These are phyloP conservation scores for Sphenodon punctatus DNA, from an alignment of 2,797 vertebrate species.

Conservation along the genomic window DNA sequence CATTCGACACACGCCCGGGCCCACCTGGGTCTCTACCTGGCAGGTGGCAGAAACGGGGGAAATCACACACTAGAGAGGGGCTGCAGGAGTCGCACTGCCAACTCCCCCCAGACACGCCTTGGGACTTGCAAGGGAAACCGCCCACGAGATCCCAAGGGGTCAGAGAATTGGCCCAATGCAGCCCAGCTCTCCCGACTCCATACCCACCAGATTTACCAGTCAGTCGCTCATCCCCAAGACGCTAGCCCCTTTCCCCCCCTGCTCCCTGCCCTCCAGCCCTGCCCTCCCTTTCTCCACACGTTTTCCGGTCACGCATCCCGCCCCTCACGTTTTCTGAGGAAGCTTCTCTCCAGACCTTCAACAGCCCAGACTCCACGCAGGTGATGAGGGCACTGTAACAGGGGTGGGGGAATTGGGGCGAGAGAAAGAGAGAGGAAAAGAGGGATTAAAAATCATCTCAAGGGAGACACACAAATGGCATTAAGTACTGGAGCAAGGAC, in stretches of 20 bases:
- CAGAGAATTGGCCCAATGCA: not conserved
- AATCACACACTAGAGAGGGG: too few relatives aligned
- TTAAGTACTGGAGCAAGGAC: too few relatives aligned
- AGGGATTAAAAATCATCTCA: too few relatives aligned
- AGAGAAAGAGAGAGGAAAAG: not conserved
- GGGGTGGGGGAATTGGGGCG: not conserved
- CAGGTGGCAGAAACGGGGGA: not conserved
- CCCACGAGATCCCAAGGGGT: too few relatives aligned
- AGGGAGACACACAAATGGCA: too few relatives aligned
- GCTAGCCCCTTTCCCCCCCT: too few relatives aligned
- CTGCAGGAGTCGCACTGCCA: too few relatives aligned
- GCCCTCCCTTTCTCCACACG: not conserved
- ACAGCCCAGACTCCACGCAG: constrained; percentile 80
- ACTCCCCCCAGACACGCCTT: too few relatives aligned
- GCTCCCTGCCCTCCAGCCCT: not conserved
- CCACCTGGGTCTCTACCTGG: constrained; percentile 78
- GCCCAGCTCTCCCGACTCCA: too few relatives aligned
- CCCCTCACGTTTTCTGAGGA: constrained; percentile 75
- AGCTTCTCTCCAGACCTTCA: constrained; percentile 84
- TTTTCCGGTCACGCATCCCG: not conserved
- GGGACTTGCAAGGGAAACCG: too few relatives aligned
- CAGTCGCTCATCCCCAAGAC: too few relatives aligned
- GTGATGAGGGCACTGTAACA: constrained; percentile 76
- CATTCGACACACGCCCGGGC: constrained; percentile 82
- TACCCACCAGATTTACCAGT: too few relatives aligned